phyloP scores from a whole-genome alignment of 2,797 vertebrate genomes.

The Sciaenops ocellatus region DNA sequence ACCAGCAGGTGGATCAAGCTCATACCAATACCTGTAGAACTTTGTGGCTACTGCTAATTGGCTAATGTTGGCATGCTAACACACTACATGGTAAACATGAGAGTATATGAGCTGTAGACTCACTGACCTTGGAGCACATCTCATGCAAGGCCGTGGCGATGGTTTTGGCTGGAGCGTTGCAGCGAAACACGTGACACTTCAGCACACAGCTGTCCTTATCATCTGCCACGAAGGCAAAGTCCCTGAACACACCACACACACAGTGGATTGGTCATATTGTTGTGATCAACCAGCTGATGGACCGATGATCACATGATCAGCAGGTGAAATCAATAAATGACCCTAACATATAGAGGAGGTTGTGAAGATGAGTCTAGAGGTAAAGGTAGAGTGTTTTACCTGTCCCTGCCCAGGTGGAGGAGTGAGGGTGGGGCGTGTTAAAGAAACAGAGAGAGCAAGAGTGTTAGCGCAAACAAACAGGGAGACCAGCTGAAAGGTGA shows the following conservation, averaged over 20 bases:
- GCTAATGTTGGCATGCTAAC: too few relatives aligned
- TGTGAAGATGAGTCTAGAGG: conserved; percentile 23
- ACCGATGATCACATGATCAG: conserved; percentile 8
- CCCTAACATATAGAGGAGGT: conserved; percentile 28
- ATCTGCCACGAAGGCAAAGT: conserved; percentile 96
- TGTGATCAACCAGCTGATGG: not conserved
- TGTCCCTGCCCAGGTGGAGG: conserved; percentile 89
- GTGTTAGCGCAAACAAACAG: conserved; percentile 57
- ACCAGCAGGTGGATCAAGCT: too few relatives aligned
- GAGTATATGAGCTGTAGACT: too few relatives aligned
- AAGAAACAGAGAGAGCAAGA: conserved; percentile 70
- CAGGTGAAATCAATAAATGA: not conserved
- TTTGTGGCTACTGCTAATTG: not conserved
- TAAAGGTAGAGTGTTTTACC: conserved; percentile 83
- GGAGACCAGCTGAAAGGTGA: conserved; percentile 27
- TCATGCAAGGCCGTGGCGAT: conserved; percentile 93
- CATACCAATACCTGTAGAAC: too few relatives aligned
- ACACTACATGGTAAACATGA: not conserved
- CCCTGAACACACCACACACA: conserved; percentile 81
- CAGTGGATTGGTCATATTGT: not conserved
- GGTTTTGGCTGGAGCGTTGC: conserved; percentile 93
- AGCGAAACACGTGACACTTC: conserved; percentile 98
- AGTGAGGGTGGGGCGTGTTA: conserved; percentile 67
- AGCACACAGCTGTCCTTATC: conserved; percentile 97
- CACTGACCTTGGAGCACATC: conserved; percentile 93